Base-by-base conservation (phyloP, 1,140 invertebrate species). In the Camponotus pennsylvanicus region DNA sequence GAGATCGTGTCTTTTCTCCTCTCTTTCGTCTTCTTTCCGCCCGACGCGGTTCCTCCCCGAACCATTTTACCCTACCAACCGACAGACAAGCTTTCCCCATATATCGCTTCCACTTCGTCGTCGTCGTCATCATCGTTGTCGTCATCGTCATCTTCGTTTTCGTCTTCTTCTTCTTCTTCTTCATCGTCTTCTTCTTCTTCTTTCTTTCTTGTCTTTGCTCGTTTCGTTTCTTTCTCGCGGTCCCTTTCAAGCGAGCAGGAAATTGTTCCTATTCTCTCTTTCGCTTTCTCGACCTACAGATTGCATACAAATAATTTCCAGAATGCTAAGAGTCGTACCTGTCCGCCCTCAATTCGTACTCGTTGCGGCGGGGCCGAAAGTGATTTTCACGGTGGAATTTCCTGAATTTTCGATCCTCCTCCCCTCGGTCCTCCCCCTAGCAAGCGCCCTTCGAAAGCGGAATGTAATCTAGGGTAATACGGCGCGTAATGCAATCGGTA, bases 291-390 rank as follows among this genome's bases (percentile, higher is more conserved):
- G 49, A 82, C 59, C 57, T 89, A 89, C 88, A 89, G 88, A 90
- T 90, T 90, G 73, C 78, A 78, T 90, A 90, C 88, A 89, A 90
- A 89, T 90, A 90, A 90, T 89, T 85, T 70, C n/a, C 66, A 63
- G 71, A 84, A 87, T 77, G 66, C 61, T 61, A 45, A 71, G 45
- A 67, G 71, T 61, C 66, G 64, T 57, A 78, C 34, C 73, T 77
- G 87, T 52, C 87, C 73, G 59, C 73, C 80, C 59, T 67, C 80
- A 42, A 88, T 73, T 78, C 82, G 9, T 32, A 64, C 49, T 45
- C 21, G 32, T 80, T 79, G 67, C 40, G 27, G 21, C 66, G 18
- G 27, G 52, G 52, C 59, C 34, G 32, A 83, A 82, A 83, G 69
- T 71, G 86, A 86, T 88, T 88, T 66, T 67, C 75, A 73, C 85